Evolutionary conservation across 53 echinoderm and acorn worm species (phyloP).

Genomic region (Echinometra lucunter): DNA sequence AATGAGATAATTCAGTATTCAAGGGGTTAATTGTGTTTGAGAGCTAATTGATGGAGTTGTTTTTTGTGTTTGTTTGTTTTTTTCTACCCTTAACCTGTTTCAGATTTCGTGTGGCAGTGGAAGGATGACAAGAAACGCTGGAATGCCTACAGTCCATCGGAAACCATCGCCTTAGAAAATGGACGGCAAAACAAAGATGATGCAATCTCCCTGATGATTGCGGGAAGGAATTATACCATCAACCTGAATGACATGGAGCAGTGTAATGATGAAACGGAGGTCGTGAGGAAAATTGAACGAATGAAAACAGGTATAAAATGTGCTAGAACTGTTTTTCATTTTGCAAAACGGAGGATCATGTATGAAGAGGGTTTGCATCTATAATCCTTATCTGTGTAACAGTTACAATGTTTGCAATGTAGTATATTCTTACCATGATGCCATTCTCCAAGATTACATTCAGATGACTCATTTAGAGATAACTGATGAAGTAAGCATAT

Average conservation of each 20-base stretch:
- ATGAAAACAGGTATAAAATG: conserved; percentile 73
- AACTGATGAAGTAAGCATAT: too few species aligned
- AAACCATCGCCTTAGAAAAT: conserved; percentile 72
- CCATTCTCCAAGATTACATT: too few species aligned
- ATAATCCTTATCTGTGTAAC: too few species aligned
- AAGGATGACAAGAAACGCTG: conserved; percentile 88
- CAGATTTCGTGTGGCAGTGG: conserved; percentile 97
- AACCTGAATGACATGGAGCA: conserved; percentile 91
- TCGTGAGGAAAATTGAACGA: conserved; percentile 76
- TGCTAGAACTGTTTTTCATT: not conserved
- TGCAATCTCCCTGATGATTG: conserved; percentile 67
- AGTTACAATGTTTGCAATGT: too few species aligned
- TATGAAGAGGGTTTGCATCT: too few species aligned
- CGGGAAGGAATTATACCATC: conserved; percentile 77
- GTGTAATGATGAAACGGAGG: conserved; percentile 82
- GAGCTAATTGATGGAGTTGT: too few species aligned
- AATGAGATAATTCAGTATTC: too few species aligned
- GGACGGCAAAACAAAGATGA: conserved; percentile 70
- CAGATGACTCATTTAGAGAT: too few species aligned
- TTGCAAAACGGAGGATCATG: not conserved
- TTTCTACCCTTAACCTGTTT: not conserved
- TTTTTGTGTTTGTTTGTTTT: conserved; percentile 49
- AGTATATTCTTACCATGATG: too few species aligned
- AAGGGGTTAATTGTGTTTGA: too few species aligned
- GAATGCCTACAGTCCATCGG: conserved; percentile 80